Base-by-base conservation (phyloP, 2,888 invertebrate genomes). In the Thereva unica region DNA sequence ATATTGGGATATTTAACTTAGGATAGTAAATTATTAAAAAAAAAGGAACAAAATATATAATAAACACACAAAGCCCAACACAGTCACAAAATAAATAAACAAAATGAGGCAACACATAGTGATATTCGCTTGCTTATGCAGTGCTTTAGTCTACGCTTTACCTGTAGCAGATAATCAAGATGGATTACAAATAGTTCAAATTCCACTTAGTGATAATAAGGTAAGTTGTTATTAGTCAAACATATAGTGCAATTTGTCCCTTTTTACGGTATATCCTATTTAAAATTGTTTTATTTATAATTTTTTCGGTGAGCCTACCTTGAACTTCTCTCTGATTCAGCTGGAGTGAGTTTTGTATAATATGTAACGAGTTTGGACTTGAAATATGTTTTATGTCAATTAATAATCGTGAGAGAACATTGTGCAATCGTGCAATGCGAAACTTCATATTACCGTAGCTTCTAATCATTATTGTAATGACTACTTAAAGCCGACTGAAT, bases 191-290 rank as follows among this genome's bases (percentile, higher is more conserved):
- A 73, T 81, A 59, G 71, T 80, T 66, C 79, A 81, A 71, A 80
- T 81, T 70, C 80, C 81, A n/a, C 73, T 81, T n/a, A 71, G 73
- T 54, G 75, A 78, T 74, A 78, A 76, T 73, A 80, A 80, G 80
- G 81, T 81, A 74, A 79, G 81, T 12, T 23, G 23, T 23, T 2
- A 23, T 23, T 23, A 23, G 23, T 23, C n/a, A 23, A 2, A 2
- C 2, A 23, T 23, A 2, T 23, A 23, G 23, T 23, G 23, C 23
- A 23, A 23, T 23, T 23, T 23, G 23, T 2, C 23, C 2, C 23
- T 23, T 23, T 23, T 23, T 23, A 23, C 23, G 2, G 23, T n/a
- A n/a, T n/a, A 23, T 23, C 2, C 23, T 23, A 23, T 23, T 23
- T 23, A 9, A 38, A 54, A 37, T 38, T 1, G 35, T 54, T 54